phyloP scores from a whole-genome alignment of 2,888 invertebrate genomes.

The Melieria crassipennis region DNA sequence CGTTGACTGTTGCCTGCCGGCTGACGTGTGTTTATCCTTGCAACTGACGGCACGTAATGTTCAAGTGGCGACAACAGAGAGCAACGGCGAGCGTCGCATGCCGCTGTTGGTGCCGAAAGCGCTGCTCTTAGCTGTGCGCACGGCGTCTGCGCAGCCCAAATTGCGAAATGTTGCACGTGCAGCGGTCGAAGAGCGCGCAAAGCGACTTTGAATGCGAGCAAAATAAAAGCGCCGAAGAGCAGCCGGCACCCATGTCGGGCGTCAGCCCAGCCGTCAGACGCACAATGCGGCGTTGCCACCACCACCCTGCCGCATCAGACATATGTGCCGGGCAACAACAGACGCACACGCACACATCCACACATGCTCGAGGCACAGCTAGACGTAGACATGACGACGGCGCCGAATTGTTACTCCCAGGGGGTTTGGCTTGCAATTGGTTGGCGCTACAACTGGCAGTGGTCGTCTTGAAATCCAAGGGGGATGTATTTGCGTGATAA shows the following conservation, averaged over 20 bases:
- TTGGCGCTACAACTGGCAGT: too few relatives aligned
- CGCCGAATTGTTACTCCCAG: too few relatives aligned
- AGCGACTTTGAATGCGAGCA: not conserved
- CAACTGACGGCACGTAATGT: conserved; percentile 58
- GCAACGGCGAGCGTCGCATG: conserved; percentile 12
- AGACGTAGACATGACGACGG: not conserved
- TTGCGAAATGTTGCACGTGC: conserved; percentile 6
- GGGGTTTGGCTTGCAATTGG: too few relatives aligned
- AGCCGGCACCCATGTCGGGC: not conserved
- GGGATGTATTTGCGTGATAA: too few relatives aligned
- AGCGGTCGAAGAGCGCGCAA: conserved; percentile 20
- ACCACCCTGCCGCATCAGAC: not conserved
- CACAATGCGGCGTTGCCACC: not conserved
- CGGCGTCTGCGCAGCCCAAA: not conserved
- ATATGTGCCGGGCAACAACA: conserved; percentile 34
- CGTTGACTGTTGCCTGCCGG: conserved; percentile 30
- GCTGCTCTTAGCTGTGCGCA: not conserved
- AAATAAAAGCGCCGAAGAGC: not conserved
- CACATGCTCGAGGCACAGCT: not conserved
- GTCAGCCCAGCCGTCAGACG: not conserved
- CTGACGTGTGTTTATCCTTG: conserved; percentile 57
- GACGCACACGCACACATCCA: not conserved
- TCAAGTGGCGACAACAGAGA: conserved; percentile 51
- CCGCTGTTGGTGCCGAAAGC: not conserved
- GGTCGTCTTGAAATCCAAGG: too few relatives aligned